Percentiles rank a stretch among this genome's conserved stretches.
phyloP scores from a whole-genome alignment of 2,888 invertebrate genomes.

The Euphydryas editha region DNA sequence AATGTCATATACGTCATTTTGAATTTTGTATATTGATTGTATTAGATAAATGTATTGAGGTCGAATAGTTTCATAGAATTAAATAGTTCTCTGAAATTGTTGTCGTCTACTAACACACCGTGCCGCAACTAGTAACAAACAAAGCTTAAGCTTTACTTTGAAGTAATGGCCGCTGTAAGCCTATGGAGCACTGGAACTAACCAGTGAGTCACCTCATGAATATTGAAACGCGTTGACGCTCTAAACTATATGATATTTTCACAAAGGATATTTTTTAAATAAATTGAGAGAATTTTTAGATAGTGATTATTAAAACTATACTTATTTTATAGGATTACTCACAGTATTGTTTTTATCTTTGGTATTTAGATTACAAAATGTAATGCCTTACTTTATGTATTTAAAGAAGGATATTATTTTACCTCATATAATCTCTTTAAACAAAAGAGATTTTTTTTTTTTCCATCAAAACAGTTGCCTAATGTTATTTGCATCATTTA shows the following conservation, averaged over 20 bases:
- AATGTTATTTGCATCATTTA: no score
- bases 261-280: constrained; percentile 12
- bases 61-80: not conserved
- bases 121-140: not conserved
- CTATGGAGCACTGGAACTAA: constrained; percentile 12
- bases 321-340: no score
- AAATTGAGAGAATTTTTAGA: not conserved
- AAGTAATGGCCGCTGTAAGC: constrained; percentile 35
- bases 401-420: no score
- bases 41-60: not conserved
- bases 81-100: not conserved
- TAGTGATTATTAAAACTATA: no score
- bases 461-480: no score
- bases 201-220: constrained; percentile 27
- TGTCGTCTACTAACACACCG: not conserved
- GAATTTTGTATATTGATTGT: not conserved
- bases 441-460: no score
- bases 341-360: no score
- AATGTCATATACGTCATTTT: no score
- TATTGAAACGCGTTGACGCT: constrained; percentile 29
- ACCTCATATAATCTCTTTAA: no score
- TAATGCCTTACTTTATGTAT: no score
- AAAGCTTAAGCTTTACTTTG: constrained; percentile 8
- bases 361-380: no score
- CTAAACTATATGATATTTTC: constrained; percentile 17